phyloP scores from a whole-genome alignment of 2,888 invertebrate species.

The Poecilus cupreus region DNA sequence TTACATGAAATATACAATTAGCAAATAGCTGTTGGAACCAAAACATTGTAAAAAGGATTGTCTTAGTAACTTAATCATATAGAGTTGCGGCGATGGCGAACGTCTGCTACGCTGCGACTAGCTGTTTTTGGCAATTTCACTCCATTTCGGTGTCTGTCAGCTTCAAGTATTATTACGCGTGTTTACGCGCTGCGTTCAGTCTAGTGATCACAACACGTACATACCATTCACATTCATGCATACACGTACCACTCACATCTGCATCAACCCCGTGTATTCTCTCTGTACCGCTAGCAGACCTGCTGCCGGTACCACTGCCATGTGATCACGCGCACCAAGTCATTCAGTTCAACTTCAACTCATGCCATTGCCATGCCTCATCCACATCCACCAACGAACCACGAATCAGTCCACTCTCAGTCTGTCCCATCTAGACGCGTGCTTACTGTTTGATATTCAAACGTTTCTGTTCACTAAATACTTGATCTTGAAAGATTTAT shows the following conservation, averaged over 20 bases:
- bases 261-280: constrained; percentile 2
- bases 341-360: constrained; percentile 6
- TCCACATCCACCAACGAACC: constrained; percentile 15
- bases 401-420: constrained; percentile 21
- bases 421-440: constrained; percentile 59
- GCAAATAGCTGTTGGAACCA: constrained; percentile 71
- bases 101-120: constrained; percentile 26
- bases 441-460: constrained; percentile 60
- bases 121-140: constrained; percentile 66
- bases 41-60: constrained; percentile 68
- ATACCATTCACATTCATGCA: too few relatives aligned
- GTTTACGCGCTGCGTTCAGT: constrained; percentile 58
- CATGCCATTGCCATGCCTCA: not conserved
- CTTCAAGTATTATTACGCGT: constrained; percentile 71
- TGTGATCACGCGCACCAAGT: constrained; percentile 45
- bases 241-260: constrained; percentile 2
- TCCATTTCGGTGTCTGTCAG: constrained; percentile 72
- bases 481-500: constrained; percentile 42
- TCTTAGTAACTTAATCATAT: constrained; percentile 59
- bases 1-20: constrained; percentile 58
- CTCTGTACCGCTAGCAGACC: not conserved
- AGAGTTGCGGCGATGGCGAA: constrained; percentile 31
- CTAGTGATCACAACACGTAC: constrained; percentile 50
- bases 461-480: constrained; percentile 52
- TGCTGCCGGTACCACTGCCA: constrained; percentile 28